Base-by-base conservation (phyloP, 64 coral and sea anemone species). In the Anthopleura sola region DNA sequence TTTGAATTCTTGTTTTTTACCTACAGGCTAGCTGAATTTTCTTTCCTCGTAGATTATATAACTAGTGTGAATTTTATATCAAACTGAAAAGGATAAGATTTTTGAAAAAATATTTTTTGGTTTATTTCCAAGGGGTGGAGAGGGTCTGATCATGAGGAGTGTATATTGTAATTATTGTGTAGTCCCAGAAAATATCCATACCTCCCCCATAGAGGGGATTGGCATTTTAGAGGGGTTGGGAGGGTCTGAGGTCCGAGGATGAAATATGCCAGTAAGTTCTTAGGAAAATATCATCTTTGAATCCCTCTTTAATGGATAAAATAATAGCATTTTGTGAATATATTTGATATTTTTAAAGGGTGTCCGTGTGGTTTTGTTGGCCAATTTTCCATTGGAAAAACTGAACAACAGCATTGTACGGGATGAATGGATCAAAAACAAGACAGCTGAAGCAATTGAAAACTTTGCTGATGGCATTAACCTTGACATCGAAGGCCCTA, bases 381-480 rank as follows among this genome's bases (percentile, higher is more conserved):
- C 93, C 15, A 88, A 88, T 31, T 99, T 88, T 62, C 83, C 86
- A 36, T 80, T 92, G 54, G 92, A 85, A 23, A 94, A 99, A 28
- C 87, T 99, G 28, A 60, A 58, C 26, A 90, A 84, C 31, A 90
- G 81, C 16, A 80, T 89, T 49, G 37, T 90, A 6, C 80, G 93
- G 46, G 76, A 62, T 11, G 88, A 99, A 50, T 99, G 97, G 97
- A 86, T 99, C 18, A 90, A 94, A 12, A 95, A 94, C 68, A 86
- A 94, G 49, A 95, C 92, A 51, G 51, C 75, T n/a, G 88, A 92
- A 84, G 93, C 96, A 53, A 85, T 92, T 2, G 87, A 62, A 21
- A 82, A 78, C 36, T 89, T 89, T 78, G 96, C 96, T 50, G 96
- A 99, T 82, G 96, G 96, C 83, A 92, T 99, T 3, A 99, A 99